Evolutionary conservation across 1,140 invertebrate genomes (phyloP), one percentile per base, ranked within the genome.

Genomic region (Camponotus vicinus): DNA sequence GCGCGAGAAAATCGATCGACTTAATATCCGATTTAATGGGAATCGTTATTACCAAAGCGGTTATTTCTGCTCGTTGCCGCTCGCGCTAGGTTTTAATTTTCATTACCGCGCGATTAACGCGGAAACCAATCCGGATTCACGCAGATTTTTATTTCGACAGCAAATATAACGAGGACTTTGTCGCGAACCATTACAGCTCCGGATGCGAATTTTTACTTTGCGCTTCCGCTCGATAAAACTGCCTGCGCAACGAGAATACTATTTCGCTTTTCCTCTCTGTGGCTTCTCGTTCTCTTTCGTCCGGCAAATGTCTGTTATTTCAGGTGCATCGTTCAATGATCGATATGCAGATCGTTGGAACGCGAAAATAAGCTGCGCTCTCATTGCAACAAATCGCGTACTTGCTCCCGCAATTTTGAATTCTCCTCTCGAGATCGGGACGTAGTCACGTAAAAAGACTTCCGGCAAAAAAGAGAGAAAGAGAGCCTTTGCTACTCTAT

Each of bases 301-400:
- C 66, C 37, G 34, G 64, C 34, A 80, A 80, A 80, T 57, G 18
- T 34, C 80, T 75, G 59, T 73, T 77, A 61, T 83, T 83, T 83
- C 70, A 8, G n/a, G 45, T 15, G 61, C 82, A 85, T 66, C 57
- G 73, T 37, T 52, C 42, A 63, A 49, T 40, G 45, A 8, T 55
- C 49, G 57, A 52, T 45, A 66, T 78, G 78, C 73, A 55, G 45
- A 66, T 83, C 71, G 45, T 21, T 34, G 59, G 73, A 57, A 66
- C 52, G 49, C 66, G 66, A 59, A 21, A 57, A 37, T 11, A 59
- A 45, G 15, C 64, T 59, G n/a, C 64, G 66, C 27, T 40, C 49
- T 64, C 49, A 9, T 32, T 42, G 21, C 63, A 52, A 0, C 40
- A 78, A 27, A 64, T 40, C 64, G 34, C 55, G 21, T 18, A 55